Conservation (phyloP, 1,140 invertebrate genomes). For the Campodea augens region DNA sequence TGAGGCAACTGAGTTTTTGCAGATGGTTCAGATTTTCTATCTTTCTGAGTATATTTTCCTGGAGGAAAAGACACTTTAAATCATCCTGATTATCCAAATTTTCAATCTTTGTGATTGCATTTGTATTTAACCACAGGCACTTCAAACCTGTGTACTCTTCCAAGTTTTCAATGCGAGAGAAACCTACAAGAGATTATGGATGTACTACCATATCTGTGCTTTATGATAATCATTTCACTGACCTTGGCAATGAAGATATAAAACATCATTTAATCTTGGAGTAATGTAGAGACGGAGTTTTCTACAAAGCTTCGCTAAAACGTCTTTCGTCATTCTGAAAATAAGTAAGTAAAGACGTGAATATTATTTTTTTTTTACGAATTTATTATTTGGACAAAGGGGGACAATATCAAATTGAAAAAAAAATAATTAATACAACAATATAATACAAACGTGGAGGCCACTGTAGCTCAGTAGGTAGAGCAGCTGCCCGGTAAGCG, state of each 20-base stretch:
- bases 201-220: not conserved
- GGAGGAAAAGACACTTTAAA: constrained; percentile 64
- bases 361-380: too few relatives aligned
- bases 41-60: constrained; percentile 66
- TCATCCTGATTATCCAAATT: constrained; percentile 57
- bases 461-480: too few relatives aligned
- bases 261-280: constrained; percentile 74
- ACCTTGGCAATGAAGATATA: constrained; percentile 90
- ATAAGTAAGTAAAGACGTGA: too few relatives aligned
- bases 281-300: constrained; percentile 69
- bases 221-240: constrained; percentile 12
- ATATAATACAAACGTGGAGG: too few relatives aligned
- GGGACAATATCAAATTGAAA: too few relatives aligned
- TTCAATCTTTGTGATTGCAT: constrained; percentile 66
- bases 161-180: constrained; percentile 71
- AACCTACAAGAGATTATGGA: constrained; percentile 32
- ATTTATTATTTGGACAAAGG: too few relatives aligned
- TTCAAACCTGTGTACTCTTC: constrained; percentile 83
- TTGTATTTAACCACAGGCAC: constrained; percentile 82
- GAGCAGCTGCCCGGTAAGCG: too few relatives aligned
- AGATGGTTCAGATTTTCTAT: constrained; percentile 68
- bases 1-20: constrained; percentile 54
- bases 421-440: too few relatives aligned
- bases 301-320: constrained; percentile 59
- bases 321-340: constrained; percentile 50